Evolutionary conservation across 2,797 vertebrate species (phyloP).

Genomic region (Crocodylus rhombifer): DNA sequence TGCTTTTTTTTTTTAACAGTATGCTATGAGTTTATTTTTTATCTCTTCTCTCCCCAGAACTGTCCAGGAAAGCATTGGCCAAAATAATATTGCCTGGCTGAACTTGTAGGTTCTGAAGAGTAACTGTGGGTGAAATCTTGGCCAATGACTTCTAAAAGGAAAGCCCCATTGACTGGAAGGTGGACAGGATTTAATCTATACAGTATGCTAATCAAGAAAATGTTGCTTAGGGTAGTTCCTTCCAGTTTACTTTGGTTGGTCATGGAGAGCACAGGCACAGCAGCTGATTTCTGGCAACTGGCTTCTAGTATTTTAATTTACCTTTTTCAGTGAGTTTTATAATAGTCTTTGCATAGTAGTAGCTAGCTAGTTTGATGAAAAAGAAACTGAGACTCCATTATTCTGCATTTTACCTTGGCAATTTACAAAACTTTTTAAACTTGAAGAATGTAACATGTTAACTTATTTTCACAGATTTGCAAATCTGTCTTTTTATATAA

Average conservation of each 20-base stretch:
- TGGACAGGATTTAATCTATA: not conserved
- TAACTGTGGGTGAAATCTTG: not conserved
- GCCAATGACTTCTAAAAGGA: not conserved
- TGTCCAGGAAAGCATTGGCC: no score
- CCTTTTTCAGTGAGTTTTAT: not conserved
- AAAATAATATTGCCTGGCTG: not conserved
- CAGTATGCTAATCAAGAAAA: not conserved
- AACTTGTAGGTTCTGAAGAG: not conserved
- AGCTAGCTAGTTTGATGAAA: conserved; percentile 33
- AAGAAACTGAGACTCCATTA: conserved; percentile 32
- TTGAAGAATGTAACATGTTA: conserved; percentile 31
- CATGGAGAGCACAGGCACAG: not conserved
- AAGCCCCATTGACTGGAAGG: not conserved
- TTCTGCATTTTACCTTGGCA: conserved; percentile 41
- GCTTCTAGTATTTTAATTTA: conserved; percentile 12
- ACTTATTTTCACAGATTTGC: conserved; percentile 53
- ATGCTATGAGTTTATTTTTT: no score
- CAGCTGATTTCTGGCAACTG: not conserved
- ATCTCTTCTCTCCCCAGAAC: no score
- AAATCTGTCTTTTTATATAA: conserved; percentile 69
- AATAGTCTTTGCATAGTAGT: conserved; percentile 25
- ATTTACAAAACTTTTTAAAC: not conserved
- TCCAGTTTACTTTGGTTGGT: not conserved
- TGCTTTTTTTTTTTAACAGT: no score
- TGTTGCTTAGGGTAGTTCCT: not conserved